These are phyloP conservation scores for Melanaphis sacchari DNA, from an alignment of 1,140 invertebrate species.

Conservation along the genomic window DNA sequence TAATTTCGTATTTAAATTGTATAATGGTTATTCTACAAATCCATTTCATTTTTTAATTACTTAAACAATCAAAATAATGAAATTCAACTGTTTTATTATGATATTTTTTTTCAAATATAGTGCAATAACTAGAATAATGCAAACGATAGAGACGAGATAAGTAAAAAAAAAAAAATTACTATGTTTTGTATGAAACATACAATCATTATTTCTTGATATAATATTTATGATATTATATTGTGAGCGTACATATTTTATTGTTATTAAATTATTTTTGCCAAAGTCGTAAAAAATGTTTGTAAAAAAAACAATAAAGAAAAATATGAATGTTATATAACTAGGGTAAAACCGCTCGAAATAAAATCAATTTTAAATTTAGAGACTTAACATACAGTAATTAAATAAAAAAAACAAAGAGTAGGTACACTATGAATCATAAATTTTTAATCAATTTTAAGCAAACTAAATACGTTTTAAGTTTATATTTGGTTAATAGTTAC, in stretches of 20 bases:
- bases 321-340: neutral
- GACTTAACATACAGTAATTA: neutral
- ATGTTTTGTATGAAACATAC: neutral
- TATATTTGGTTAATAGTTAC: no score
- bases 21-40: neutral
- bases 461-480: no score
- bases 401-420: no score
- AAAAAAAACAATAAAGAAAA: neutral
- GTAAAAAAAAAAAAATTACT: neutral
- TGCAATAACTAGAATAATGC: neutral
- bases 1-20: neutral
- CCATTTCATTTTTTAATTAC: neutral
- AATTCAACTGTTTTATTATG: neutral
- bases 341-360: neutral
- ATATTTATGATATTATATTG: neutral
- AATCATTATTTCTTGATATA: neutral
- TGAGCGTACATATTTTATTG: neutral
- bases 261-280: neutral
- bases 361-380: neutral
- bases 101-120: neutral
- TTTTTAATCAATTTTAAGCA: no score
- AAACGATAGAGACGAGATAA: neutral
- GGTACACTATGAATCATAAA: no score
- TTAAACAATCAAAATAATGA: neutral
- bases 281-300: neutral